Base-by-base conservation (phyloP, 2,113 vertebrate genomes). In the Mohoua ochrocephala region DNA sequence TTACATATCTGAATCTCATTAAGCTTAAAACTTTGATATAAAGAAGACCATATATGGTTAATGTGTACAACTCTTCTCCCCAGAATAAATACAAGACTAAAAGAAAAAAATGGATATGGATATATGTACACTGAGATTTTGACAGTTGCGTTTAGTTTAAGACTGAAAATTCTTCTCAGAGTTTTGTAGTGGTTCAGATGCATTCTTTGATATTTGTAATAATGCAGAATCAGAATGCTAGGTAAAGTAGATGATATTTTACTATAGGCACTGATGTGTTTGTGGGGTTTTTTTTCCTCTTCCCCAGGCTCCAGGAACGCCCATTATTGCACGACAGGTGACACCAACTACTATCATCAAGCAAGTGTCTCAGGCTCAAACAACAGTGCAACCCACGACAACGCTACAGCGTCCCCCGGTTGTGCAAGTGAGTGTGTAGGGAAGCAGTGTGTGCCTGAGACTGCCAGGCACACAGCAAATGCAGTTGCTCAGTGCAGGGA, bases 261-360 rank as follows among this genome's bases (percentile, higher is more conserved):
- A 68, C 50, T 63, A 1, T 2, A 54, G 45, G 11, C 35, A 61
- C n/a, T 87, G 82, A 90, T 19, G 6, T 54, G 16, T 52, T 47
- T 44, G 56, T 52, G 8, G 11, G 75, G 56, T 74, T 68, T 74
- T 68, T 71, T 95, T 77, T 11, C 19, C 15, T 75, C 21, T 56
- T 93, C n/a, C n/a, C 15, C 95, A 99, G 99, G 98, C 98, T 85
- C 98, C 99, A 41, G 99, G 98, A 91, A 98, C 98, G 1, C 98
- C 99, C 23, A 97, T 99, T 64, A 97, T 99, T 90, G 97, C 98
- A 68, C 98, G 99, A 52, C 98, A 99, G 71, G 98, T 99, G 92
- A 98, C 99, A 83, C 99, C 99, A 68, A 99, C 98, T 68, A 98
- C 98, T 71, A 99, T 99, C 85, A 99, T 99, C 87, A 99, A 99